phyloP scores from a whole-genome alignment of 2,797 vertebrate species.

The Catamblyrhynchus diadema region DNA sequence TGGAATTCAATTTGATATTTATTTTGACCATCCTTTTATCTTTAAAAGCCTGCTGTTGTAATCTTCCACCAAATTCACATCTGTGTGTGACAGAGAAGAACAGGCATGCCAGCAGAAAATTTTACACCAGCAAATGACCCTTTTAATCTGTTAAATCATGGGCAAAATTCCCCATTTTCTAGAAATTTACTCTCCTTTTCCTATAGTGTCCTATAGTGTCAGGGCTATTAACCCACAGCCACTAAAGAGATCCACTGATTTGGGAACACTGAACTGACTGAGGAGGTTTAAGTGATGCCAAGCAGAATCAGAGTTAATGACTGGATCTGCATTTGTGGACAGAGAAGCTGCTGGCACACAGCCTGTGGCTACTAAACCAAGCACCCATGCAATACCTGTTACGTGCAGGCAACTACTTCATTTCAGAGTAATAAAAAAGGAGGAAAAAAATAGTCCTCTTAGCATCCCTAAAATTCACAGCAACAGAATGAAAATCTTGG shows the following conservation, averaged over 20 bases:
- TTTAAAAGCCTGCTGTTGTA: neutral
- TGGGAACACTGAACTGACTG: neutral
- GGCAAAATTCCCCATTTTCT: neutral
- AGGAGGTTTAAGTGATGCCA: neutral
- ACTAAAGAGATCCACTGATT: neutral
- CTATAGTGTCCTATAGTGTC: too few relatives aligned
- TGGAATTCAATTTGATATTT: neutral
- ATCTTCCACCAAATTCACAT: neutral
- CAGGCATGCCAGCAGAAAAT: neutral
- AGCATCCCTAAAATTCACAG: slow-evolving; percentile 17
- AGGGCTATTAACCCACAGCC: neutral
- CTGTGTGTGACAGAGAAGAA: neutral
- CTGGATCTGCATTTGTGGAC: neutral
- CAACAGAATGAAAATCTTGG: neutral
- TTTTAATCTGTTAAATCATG: neutral
- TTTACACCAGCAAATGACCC: neutral
- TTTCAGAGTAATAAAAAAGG: neutral
- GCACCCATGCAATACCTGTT: neutral
- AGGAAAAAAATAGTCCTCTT: neutral
- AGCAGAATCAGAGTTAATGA: neutral
- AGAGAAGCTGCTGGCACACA: neutral
- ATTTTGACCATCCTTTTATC: neutral
- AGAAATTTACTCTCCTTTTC: neutral
- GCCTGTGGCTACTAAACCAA: neutral
- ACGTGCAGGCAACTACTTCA: neutral